phyloP scores from a whole-genome alignment of 2,797 vertebrate species.

The Pseudotriccus pelzelni region DNA sequence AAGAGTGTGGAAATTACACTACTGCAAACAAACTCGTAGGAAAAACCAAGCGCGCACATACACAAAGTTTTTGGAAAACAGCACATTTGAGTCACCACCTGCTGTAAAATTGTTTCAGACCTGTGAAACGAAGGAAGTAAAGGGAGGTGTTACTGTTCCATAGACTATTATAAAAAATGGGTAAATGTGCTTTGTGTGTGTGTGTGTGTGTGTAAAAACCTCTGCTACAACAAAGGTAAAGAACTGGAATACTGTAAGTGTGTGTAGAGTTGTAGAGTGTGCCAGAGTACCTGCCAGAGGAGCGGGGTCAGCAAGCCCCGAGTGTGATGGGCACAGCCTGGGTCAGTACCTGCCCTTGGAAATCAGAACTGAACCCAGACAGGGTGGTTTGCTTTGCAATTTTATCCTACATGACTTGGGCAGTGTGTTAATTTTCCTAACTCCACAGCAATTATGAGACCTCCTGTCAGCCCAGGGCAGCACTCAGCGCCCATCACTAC shows the following conservation, averaged over 20 bases:
- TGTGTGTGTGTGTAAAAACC: not conserved
- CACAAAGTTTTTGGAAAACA: rapidly evolving
- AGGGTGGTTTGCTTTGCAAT: rapidly evolving
- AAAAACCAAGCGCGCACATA: not conserved
- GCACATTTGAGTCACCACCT: not conserved
- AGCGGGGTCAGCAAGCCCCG: not conserved
- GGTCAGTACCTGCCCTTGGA: not conserved
- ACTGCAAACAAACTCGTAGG: not conserved
- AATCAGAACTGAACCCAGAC: rapidly evolving
- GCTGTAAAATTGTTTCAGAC: not conserved
- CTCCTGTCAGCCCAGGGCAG: rapidly evolving
- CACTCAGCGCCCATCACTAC: rapidly evolving
- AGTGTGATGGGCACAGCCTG: not conserved
- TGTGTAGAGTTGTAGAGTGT: too few species aligned
- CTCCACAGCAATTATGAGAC: not conserved
- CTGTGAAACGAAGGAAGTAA: not conserved
- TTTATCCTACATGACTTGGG: rapidly evolving
- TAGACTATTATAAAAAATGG: not conserved
- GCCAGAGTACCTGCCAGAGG: not conserved
- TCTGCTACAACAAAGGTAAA: not conserved
- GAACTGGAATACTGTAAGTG: rapidly evolving
- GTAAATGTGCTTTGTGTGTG: not conserved
- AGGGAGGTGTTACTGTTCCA: not conserved
- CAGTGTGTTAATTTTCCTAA: not conserved
- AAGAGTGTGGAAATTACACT: rapidly evolving